Base-by-base conservation (phyloP, 1,140 invertebrate genomes). In the Hyposmocoma kahamanoa region DNA sequence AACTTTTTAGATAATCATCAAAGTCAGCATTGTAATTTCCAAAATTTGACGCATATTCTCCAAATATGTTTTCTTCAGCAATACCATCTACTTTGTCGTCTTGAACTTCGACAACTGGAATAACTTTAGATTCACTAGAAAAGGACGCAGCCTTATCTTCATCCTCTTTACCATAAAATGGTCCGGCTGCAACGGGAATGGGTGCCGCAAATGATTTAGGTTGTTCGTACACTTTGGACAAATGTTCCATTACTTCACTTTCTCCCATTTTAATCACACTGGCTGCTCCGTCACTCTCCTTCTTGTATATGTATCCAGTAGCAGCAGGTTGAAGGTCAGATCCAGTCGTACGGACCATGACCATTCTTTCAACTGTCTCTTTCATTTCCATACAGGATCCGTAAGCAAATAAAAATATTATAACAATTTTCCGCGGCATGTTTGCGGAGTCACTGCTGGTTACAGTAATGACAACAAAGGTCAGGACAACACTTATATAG, bases 291-390 rank as follows among this genome's bases (percentile, higher is more conserved):
- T 85, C 69, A 21, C 68, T 82, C 39, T 87, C 79, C 53, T 84
- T 88, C 32, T 86, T 78, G 61, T 87, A 89, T 32, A 88, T 86
- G 53, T 87, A 89, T 5, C 88, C 88, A 0, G 87, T 86, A 0
- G 87, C 87, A 0, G 80, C 83, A 0, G 85, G 86, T 22, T 84
- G 81, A n/a, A 86, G 74, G 53, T 88, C 87, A 13, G 83, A 80
- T 1, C 87, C 75, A 0, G 77, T 73, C 11, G 75, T 86, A 11
- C 84, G 67, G 18, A 86, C 75, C 84, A 87, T 83, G 26, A 84
- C 86, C 75, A 80, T 86, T 21, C 83, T 66, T 42, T 87, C 85
- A 1, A 86, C 82, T 0, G 77, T 83, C 59, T 85, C 82, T 53
- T 63, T 67, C 77, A 80, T 85, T 51, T 80, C 65, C 77, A 80